These are phyloP conservation scores for Pachyseris speciosa DNA, from an alignment of 64 coral and sea anemone species.

Conservation along the genomic window DNA sequence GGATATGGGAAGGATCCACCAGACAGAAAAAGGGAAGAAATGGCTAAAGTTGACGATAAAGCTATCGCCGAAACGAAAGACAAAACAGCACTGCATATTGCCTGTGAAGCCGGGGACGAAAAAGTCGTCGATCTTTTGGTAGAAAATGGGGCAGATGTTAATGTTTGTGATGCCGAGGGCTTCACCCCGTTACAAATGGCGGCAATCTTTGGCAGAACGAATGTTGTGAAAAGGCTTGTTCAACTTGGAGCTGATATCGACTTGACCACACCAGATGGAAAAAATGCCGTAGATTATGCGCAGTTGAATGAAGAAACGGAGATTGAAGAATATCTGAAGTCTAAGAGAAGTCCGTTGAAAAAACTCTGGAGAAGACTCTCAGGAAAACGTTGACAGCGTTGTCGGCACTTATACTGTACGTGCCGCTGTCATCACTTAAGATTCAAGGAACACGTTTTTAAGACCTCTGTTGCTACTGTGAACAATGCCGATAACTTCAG, in stretches of 20 bases:
- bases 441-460: no score
- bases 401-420: no score
- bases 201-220: neutral
- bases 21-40: neutral
- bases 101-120: neutral
- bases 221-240: neutral
- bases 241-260: neutral
- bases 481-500: no score
- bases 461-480: no score
- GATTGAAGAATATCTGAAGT: constrained; percentile 9
- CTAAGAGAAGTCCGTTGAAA: neutral
- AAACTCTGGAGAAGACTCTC: no score
- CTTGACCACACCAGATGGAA: neutral
- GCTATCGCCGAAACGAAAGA: neutral
- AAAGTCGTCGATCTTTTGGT: neutral
- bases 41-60: neutral
- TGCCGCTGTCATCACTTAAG: no score
- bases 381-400: no score
- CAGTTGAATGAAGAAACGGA: neutral
- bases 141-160: neutral
- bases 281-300: neutral
- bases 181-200: neutral
- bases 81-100: neutral
- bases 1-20: neutral
- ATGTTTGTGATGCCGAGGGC: neutral